phyloP scores from a whole-genome alignment of 2,888 invertebrate species.

The Drosophila colorata region DNA sequence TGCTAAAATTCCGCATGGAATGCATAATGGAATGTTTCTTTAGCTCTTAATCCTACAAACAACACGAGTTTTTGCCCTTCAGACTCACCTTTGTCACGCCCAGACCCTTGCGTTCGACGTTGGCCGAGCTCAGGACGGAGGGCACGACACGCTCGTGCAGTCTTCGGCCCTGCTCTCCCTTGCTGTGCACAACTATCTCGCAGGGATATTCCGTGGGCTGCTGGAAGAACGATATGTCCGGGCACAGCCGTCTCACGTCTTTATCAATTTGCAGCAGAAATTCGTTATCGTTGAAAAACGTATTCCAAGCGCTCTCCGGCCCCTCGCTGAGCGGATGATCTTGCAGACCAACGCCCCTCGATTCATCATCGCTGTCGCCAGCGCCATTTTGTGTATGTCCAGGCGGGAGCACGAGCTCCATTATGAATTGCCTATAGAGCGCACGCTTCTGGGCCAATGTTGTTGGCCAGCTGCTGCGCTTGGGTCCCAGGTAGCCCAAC shows the following conservation, averaged over 20 bases:
- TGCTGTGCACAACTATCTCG: constrained; percentile 91
- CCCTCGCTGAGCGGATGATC: constrained; percentile 97
- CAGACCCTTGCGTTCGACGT: constrained; percentile 94
- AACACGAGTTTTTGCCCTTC: neutral
- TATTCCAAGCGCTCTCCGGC: constrained; percentile 97
- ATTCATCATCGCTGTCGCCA: constrained; percentile 82
- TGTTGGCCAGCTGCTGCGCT: constrained; percentile 89
- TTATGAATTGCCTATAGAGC: constrained; percentile 93
- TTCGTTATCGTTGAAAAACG: constrained; percentile 98
- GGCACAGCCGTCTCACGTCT: constrained; percentile 96
- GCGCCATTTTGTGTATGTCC: constrained; percentile 87
- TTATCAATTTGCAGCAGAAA: constrained; percentile 99
- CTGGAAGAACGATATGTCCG: constrained; percentile 99
- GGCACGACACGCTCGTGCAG: constrained; percentile 95
- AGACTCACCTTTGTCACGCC: constrained; percentile 93
- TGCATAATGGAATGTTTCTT: constrained; percentile 49
- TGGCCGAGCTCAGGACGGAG: constrained; percentile 93
- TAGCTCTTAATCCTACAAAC: constrained; percentile 28
- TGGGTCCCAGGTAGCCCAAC: constrained; percentile 92
- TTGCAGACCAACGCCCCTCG: constrained; percentile 69
- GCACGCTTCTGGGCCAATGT: constrained; percentile 91
- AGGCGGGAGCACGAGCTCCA: constrained; percentile 95
- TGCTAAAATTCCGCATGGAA: constrained; percentile 53
- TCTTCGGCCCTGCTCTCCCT: constrained; percentile 89
- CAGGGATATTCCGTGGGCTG: constrained; percentile 96